Evolutionary conservation across 2,888 invertebrate genomes (phyloP).

Genomic region (Caenorhabditis angaria): DNA sequence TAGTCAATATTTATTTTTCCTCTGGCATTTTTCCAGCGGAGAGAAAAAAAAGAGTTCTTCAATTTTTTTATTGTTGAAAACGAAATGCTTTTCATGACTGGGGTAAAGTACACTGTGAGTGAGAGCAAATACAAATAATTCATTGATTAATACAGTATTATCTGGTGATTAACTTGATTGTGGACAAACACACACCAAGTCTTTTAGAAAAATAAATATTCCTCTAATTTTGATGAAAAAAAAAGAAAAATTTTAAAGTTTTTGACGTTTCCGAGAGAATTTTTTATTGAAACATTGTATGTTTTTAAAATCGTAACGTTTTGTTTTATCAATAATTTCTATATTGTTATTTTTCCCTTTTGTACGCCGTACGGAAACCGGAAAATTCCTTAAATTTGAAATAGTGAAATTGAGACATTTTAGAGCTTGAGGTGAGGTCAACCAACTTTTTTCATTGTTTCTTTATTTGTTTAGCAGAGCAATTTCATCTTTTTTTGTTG

Average conservation of each 20-base stretch:
- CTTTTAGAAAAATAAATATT: neutral
- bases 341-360: neutral
- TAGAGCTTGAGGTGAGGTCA: conserved; percentile 33
- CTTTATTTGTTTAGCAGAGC: conserved; percentile 34
- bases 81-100: neutral
- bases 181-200: neutral
- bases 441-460: conserved; percentile 38
- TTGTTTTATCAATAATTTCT: neutral
- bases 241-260: neutral
- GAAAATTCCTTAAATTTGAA: neutral
- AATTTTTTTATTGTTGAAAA: no score
- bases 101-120: neutral
- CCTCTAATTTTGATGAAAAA: neutral
- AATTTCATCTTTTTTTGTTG: conserved; percentile 10
- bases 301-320: neutral
- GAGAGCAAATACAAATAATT: neutral
- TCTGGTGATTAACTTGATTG: conserved; percentile 2
- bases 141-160: neutral
- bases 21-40: conserved; percentile 2
- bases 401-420: conserved; percentile 1
- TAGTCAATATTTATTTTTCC: neutral
- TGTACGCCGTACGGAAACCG: neutral
- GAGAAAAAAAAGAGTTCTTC: neutral
- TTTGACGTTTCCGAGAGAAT: no score
- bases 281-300: no score